Percentiles rank a stretch among this genome's conserved stretches.
These are phyloP conservation scores for Caenorhabditis sp. DNA, from an alignment of 2,888 invertebrate species.

Conservation along the genomic window DNA sequence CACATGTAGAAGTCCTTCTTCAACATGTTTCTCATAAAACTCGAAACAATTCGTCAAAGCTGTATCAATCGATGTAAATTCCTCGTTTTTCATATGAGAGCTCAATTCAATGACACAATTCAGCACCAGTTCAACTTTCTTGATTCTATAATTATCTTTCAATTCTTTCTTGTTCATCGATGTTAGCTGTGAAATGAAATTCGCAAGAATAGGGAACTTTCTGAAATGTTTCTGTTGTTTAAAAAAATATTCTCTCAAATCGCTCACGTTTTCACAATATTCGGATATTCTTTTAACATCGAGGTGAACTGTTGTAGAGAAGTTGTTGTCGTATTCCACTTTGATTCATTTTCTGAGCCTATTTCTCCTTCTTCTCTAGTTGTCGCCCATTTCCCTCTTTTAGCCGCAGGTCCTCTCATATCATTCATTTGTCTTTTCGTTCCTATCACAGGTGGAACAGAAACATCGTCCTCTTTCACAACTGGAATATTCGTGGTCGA, in stretches of 20 bases:
- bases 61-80: constrained; percentile 20
- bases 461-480: constrained; percentile 5
- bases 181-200: constrained; percentile 18
- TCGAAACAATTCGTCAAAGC: constrained; percentile 28
- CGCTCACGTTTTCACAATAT: constrained; percentile 32
- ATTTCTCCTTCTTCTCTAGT: constrained; percentile 10
- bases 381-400: constrained; percentile 21
- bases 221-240: constrained; percentile 9
- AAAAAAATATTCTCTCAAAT: background rate
- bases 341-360: background rate
- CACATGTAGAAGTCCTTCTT: constrained; percentile 21
- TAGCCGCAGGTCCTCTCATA: constrained; percentile 15
- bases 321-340: constrained; percentile 24
- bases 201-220: constrained; percentile 35
- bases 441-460: background rate
- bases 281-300: constrained; percentile 29
- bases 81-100: constrained; percentile 16
- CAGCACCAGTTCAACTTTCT: constrained; percentile 25
- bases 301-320: constrained; percentile 24
- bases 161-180: constrained; percentile 22
- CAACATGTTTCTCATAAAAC: constrained; percentile 36
- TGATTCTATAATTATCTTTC: constrained; percentile 23
- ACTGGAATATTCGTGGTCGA: background rate
- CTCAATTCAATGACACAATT: constrained; percentile 15
- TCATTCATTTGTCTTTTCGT: constrained; percentile 9